Base-by-base conservation (phyloP, 2,888 invertebrate species). In the Patella ulyssiponensis region DNA sequence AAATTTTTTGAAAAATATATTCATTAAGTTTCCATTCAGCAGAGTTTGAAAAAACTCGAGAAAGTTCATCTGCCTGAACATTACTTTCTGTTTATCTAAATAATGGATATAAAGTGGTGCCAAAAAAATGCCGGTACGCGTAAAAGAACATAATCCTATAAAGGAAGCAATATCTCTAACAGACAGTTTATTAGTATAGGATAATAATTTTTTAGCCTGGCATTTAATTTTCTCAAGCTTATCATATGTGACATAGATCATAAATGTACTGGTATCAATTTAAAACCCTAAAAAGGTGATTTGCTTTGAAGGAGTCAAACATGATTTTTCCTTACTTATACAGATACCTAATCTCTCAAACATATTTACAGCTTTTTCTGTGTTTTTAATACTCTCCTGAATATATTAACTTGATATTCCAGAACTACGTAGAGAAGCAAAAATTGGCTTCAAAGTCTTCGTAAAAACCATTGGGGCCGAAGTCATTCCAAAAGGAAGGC, bases 1-100 rank as follows among this genome's bases (percentile, higher is more conserved):
- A n/a, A n/a, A n/a, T n/a, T n/a, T n/a, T n/a, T n/a, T n/a, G n/a
- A n/a, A n/a, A n/a, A n/a, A 80, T 72, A 7, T 56, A 27, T 54
- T n/a, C 64, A 71, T 81, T 79, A 11, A 80, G 70, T 71, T 69
- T 80, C 80, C 77, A 80, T 56, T 82, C 80, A 20, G 75, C 56
- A 12, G 75, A 71, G 52, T 80, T 79, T 33, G 74, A 78, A 75
- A 78, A 77, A 75, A 73, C 73, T 74, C 77, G 44, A 9, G 79
- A 81, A n/a, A 69, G 58, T 44, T 64, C 78, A 73, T 80, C 78
- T 51, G 81, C 79, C n/a, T 23, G 15, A 17, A 74, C 33, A 54
- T 81, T 81, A 14, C 73, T 27, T 33, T 44, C 44, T 44, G 44
- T 44, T 44, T 44, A 44, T 44, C 44, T 7, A 44, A 44, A 44